These are phyloP conservation scores for Aulostomus chinensis DNA, from an alignment of 2,797 vertebrate genomes.

Conservation along the genomic window DNA sequence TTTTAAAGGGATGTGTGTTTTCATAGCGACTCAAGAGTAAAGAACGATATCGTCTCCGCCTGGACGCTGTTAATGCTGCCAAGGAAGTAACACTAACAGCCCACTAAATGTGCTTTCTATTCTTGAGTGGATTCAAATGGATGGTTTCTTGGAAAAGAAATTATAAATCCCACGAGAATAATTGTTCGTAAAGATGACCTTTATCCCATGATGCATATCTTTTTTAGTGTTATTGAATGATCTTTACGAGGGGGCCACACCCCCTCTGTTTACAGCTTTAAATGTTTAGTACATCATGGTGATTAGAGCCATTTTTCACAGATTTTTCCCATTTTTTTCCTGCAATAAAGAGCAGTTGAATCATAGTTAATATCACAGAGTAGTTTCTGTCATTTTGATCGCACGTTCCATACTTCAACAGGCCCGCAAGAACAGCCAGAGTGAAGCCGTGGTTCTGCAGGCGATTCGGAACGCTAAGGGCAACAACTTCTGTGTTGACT, in stretches of 20 bases:
- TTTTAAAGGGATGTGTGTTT: too few species aligned
- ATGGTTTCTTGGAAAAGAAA: constrained; percentile 14
- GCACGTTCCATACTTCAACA: constrained; percentile 46
- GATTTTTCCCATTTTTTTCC: background rate
- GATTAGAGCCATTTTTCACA: background rate
- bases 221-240: background rate
- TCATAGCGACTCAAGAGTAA: too few species aligned
- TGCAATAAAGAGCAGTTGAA: background rate
- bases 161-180: background rate
- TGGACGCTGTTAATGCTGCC: too few species aligned
- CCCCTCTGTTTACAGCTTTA: constrained; percentile 8
- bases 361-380: too few species aligned
- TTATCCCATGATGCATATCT: constrained; percentile 13
- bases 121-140: constrained; percentile 3
- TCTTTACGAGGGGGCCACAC: background rate
- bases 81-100: too few species aligned
- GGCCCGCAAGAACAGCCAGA: constrained; percentile 90
- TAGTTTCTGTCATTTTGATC: too few species aligned
- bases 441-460: constrained; percentile 90
- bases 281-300: constrained; percentile 13
- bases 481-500: constrained; percentile 92
- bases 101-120: background rate
- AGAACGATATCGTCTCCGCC: too few species aligned
- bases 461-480: constrained; percentile 91
- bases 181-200: too few species aligned